Evolutionary conservation across 2,888 invertebrate species (phyloP).

Genomic region (Hofmannophila pseudospretella): DNA sequence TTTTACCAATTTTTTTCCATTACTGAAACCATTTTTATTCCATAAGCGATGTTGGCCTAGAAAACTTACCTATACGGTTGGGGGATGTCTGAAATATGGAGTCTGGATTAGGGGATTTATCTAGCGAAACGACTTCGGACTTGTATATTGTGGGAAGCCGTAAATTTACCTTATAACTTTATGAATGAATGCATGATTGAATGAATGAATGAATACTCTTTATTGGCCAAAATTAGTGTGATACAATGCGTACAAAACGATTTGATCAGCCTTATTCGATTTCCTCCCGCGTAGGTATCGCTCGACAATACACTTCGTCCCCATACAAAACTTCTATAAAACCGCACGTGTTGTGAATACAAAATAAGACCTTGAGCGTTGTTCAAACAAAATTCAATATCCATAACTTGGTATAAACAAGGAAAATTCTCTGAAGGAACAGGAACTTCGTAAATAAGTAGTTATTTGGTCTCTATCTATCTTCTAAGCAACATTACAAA

Average conservation of each 20-base stretch:
- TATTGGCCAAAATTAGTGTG: too few species aligned
- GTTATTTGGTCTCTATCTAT: too few species aligned
- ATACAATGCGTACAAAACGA: too few species aligned
- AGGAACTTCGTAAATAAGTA: conserved; percentile 13
- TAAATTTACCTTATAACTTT: background rate
- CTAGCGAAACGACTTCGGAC: background rate
- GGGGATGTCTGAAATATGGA: background rate
- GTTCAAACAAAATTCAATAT: conserved; percentile 27
- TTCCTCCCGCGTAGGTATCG: background rate
- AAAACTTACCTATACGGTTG: background rate
- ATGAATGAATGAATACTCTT: too few species aligned
- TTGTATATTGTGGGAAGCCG: background rate
- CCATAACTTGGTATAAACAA: conserved; percentile 22
- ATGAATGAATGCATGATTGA: too few species aligned
- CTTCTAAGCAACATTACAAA: too few species aligned
- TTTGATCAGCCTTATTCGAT: conserved; percentile 1
- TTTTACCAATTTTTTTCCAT: too few species aligned
- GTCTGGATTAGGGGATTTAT: background rate
- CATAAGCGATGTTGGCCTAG: background rate
- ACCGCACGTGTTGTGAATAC: conserved; percentile 35
- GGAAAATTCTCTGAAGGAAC: conserved; percentile 17
- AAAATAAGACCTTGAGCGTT: conserved; percentile 17
- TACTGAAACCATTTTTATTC: too few species aligned
- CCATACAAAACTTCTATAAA: conserved; percentile 13
- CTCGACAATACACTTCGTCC: background rate